These are phyloP conservation scores for Standfussiana lucernea DNA, from an alignment of 2,888 invertebrate genomes.

Conservation along the genomic window DNA sequence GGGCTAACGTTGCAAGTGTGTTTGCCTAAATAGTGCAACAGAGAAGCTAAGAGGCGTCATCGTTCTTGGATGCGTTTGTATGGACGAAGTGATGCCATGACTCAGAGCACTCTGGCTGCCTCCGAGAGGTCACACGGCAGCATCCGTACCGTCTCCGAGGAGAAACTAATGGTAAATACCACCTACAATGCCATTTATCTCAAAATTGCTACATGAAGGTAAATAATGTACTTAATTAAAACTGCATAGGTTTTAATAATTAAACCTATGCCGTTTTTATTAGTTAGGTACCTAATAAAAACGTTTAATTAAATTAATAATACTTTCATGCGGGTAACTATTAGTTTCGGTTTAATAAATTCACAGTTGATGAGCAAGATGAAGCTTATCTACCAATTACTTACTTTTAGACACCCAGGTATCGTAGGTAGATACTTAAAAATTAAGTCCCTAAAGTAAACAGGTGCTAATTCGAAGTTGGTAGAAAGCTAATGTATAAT, in stretches of 20 bases:
- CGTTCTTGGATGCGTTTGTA: constrained; percentile 55
- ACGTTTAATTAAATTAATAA: background rate
- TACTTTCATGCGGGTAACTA: too few species aligned
- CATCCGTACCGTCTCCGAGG: constrained; percentile 84
- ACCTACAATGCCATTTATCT: background rate
- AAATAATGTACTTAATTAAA: background rate
- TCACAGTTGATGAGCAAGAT: too few species aligned
- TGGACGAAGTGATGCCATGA: constrained; percentile 82
- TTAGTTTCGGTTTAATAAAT: background rate
- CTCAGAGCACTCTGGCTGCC: constrained; percentile 81
- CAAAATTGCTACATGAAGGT: background rate
- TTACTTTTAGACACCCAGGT: too few species aligned
- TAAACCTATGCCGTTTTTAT: too few species aligned
- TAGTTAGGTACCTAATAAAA: constrained; percentile 1
- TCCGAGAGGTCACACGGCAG: constrained; percentile 82
- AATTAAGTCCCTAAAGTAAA: too few species aligned
- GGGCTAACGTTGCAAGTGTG: constrained; percentile 31
- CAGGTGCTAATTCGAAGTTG: too few species aligned
- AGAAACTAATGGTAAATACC: constrained; percentile 85
- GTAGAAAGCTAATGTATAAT: too few species aligned
- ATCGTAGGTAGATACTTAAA: too few species aligned
- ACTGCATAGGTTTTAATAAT: too few species aligned
- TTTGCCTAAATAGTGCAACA: constrained; percentile 9
- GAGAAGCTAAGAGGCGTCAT: constrained; percentile 14
- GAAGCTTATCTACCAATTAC: too few species aligned